Percentiles rank a stretch among this genome's conserved stretches.
phyloP scores from a whole-genome alignment of 2,888 invertebrate species.

The Zeuzera pyrina region DNA sequence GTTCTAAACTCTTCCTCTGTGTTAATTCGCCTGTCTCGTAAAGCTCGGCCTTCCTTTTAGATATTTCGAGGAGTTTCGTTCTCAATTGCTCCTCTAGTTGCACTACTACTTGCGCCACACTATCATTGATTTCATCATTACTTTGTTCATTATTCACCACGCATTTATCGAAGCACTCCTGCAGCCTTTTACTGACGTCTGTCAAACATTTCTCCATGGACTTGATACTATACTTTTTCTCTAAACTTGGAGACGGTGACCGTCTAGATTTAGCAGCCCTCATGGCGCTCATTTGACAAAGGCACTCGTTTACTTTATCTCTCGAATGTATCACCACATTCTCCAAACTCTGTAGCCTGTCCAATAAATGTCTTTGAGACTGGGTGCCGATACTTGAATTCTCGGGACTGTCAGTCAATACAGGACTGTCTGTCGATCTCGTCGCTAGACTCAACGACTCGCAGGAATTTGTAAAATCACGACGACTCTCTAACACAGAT shows the following conservation, averaged over 20 bases:
- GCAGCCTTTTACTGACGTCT: conserved; percentile 75
- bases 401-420: conserved; percentile 37
- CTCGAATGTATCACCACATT: conserved; percentile 76
- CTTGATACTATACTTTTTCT: conserved; percentile 75
- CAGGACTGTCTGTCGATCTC: conserved; percentile 48
- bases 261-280: conserved; percentile 75
- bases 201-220: conserved; percentile 77
- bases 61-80: conserved; percentile 78
- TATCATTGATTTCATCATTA: conserved; percentile 50
- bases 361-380: conserved; percentile 68
- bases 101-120: conserved; percentile 73
- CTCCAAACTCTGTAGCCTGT: conserved; percentile 75
- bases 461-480: conserved; percentile 67
- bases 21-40: conserved; percentile 79
- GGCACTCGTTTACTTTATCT: conserved; percentile 78
- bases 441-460: conserved; percentile 68
- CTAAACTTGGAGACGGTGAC: conserved; percentile 77
- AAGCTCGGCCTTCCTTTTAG: conserved; percentile 77
- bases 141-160: conserved; percentile 63
- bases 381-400: conserved; percentile 57
- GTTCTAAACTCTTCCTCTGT: conserved; percentile 77
- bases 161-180: conserved; percentile 73
- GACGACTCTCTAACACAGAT: conserved; percentile 65
- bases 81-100: conserved; percentile 79
- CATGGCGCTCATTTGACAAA: conserved; percentile 76